Base-by-base conservation (phyloP, 1,140 invertebrate genomes). In the Helicoverpa armigera region DNA sequence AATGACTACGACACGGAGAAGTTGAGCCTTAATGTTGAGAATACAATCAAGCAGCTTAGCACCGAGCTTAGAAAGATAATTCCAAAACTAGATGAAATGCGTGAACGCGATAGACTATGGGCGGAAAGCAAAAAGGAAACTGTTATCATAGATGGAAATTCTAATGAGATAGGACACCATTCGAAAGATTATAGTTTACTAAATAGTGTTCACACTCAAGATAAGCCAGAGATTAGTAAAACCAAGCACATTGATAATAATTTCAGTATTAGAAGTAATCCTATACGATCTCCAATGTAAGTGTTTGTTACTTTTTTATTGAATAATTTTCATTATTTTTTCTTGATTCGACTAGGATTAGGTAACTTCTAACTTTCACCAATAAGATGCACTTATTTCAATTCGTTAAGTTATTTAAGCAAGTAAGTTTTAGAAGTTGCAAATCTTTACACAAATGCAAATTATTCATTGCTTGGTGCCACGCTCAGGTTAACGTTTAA, bases 41-140 rank as follows among this genome's bases (percentile, higher is more conserved):
- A 89, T 82, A 94, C 93, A 14, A 94, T 94, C 69, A 93, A 94
- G 81, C 93, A 94, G 83, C 84, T 94, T 76, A 94, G 92, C 82
- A 94, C 92, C 12, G 93, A 94, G 80, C 76, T 94, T 67, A 88
- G 93, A 67, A 94, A 94, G 90, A 94, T 94, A 69, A 94, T 94
- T 83, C 93, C 93, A 5, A 94, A 94, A 86, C 83, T 94, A 81
- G 93, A 94, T 81, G 92, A 94, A 90, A 93, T 94, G 92, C 89
- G 91, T 53, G 92, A 94, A 80, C 83, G 90, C 60, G 93, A 94
- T 79, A 91, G 89, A 83, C 74, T 94, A 76, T 94, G 92, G 92
- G 83, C 83, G 56, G 87, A 88, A 69, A 90, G 83, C 79, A 89
- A 87, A 84, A 88, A 84, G 74, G 86, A 88, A 51, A 81, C 83